These are phyloP conservation scores for Eupithecia subfuscata DNA, from an alignment of 2,888 invertebrate genomes.

Conservation along the genomic window DNA sequence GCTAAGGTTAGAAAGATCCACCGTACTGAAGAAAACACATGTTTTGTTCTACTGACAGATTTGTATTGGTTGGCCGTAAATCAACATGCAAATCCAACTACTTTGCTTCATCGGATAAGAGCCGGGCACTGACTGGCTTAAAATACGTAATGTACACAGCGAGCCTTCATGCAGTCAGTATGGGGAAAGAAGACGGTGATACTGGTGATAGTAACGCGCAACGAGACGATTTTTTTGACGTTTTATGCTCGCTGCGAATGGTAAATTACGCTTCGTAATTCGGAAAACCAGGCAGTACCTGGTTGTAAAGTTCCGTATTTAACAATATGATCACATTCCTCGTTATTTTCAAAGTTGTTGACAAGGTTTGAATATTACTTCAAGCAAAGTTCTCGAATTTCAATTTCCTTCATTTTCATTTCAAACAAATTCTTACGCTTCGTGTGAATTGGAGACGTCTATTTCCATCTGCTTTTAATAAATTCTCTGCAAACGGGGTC, in stretches of 20 bases:
- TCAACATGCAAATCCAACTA: not conserved
- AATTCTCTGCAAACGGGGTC: slow-evolving; percentile 18
- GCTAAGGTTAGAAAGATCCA: not conserved
- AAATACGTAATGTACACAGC: too few relatives aligned
- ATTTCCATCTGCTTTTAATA: slow-evolving; percentile 23
- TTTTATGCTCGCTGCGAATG: too few relatives aligned
- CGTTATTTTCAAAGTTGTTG: not conserved
- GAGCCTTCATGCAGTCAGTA: too few relatives aligned
- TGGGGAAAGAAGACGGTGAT: too few relatives aligned
- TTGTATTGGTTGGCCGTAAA: not conserved
- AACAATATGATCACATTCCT: not conserved
- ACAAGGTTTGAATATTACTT: not conserved
- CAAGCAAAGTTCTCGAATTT: not conserved
- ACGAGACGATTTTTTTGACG: too few relatives aligned
- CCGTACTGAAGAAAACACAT: not conserved
- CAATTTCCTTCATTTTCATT: not conserved
- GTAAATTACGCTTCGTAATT: too few relatives aligned
- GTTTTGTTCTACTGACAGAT: not conserved
- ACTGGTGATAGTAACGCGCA: too few relatives aligned
- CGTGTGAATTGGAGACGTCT: slow-evolving; percentile 2
- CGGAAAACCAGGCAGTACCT: too few relatives aligned
- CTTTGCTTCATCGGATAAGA: not conserved
- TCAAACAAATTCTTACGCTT: not conserved
- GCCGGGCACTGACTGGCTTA: too few relatives aligned
- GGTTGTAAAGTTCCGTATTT: not conserved